These are phyloP conservation scores for Trisateles emortualis DNA, from an alignment of 2,888 invertebrate species.

Conservation along the genomic window DNA sequence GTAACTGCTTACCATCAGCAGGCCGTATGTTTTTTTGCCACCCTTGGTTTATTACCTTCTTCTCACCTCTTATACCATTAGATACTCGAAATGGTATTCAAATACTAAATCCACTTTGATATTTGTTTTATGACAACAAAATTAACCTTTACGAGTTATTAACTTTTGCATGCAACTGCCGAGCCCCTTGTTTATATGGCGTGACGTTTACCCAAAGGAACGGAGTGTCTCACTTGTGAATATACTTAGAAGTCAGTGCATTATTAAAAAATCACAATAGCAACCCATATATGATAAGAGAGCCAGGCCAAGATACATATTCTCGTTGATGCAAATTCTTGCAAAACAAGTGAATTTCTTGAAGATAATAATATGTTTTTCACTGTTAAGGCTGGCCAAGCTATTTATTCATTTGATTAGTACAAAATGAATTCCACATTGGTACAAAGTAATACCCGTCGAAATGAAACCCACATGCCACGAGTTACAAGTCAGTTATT, in stretches of 20 bases:
- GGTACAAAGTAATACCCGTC: too few species aligned
- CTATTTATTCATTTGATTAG: too few species aligned
- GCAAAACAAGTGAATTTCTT: too few species aligned
- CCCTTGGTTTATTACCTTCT: not conserved
- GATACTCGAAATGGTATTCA: constrained; percentile 1
- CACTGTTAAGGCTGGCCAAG: too few species aligned
- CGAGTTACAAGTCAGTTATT: too few species aligned
- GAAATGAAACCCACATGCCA: too few species aligned
- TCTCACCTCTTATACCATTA: not conserved
- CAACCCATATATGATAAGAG: too few species aligned
- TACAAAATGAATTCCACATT: too few species aligned
- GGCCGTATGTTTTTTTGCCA: not conserved
- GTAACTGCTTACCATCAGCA: not conserved
- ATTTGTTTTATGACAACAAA: constrained; percentile 45
- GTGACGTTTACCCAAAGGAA: constrained; percentile 32
- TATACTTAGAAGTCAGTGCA: constrained; percentile 3
- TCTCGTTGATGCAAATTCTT: too few species aligned
- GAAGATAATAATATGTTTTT: too few species aligned
- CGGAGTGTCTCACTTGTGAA: constrained; percentile 10
- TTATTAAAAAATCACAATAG: not conserved
- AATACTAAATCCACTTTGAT: constrained; percentile 20
- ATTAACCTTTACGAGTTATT: constrained; percentile 46
- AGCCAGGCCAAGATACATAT: too few species aligned
- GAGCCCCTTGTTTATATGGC: constrained; percentile 33
- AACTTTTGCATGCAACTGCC: constrained; percentile 29